Percentiles rank a stretch among this genome's conserved stretches.
phyloP scores from a whole-genome alignment of 2,888 invertebrate species.

The Myopa testacea region DNA sequence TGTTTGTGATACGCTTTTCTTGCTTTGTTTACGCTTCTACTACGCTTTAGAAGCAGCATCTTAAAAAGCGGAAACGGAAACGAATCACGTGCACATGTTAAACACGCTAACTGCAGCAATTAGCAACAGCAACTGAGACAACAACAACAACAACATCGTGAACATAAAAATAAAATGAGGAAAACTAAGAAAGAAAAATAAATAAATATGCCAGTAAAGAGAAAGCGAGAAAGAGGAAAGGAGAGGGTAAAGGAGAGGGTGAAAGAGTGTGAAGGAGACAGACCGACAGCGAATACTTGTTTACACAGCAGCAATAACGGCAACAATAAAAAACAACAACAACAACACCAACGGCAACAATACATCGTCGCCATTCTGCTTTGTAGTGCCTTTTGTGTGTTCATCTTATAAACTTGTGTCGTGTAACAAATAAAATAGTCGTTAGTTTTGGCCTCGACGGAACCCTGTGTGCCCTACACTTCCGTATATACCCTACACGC shows the following conservation, averaged over 20 bases:
- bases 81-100: constrained; percentile 29
- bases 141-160: too few relatives aligned
- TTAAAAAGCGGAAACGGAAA: constrained; percentile 22
- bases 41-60: neutral
- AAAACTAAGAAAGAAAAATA: too few relatives aligned
- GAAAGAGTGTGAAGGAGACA: neutral
- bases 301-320: constrained; percentile 14
- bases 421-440: too few relatives aligned
- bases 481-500: too few relatives aligned
- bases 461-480: too few relatives aligned
- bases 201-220: too few relatives aligned
- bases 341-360: constrained; percentile 11
- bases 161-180: too few relatives aligned
- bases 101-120: constrained; percentile 32
- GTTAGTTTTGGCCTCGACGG: too few relatives aligned
- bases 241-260: too few relatives aligned
- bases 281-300: neutral
- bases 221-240: too few relatives aligned
- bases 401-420: constrained; percentile 15
- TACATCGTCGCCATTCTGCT: neutral
- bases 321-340: constrained; percentile 4
- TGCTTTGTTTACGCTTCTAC: neutral
- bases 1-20: too few relatives aligned
- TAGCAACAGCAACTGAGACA: neutral
- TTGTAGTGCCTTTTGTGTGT: constrained; percentile 18